Evolutionary conservation across 2,888 invertebrate genomes (phyloP).

Genomic region (Ptycholaimellus sp.): DNA sequence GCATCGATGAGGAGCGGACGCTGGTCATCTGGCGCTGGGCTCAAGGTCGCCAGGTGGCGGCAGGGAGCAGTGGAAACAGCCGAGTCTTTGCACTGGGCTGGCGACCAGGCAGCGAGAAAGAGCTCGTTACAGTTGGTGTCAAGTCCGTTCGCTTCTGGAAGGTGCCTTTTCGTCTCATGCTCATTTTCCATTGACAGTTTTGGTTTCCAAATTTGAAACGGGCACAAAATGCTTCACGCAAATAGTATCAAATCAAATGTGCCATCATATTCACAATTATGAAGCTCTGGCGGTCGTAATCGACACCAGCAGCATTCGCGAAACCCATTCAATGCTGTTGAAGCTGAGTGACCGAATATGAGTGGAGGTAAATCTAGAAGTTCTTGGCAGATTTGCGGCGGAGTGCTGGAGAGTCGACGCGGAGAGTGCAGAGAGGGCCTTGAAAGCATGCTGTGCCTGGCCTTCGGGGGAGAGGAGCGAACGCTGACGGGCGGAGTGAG

Average conservation of each 20-base stretch:
- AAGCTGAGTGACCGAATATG: no score
- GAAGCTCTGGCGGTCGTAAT: background rate
- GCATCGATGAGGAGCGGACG: slow-evolving; percentile 29
- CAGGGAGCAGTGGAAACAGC: background rate
- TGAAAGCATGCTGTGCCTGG: no score
- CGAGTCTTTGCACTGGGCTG: background rate
- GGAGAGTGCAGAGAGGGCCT: no score
- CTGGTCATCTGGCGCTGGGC: slow-evolving; percentile 32
- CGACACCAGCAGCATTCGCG: no score
- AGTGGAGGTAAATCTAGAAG: no score
- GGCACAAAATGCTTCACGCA: background rate
- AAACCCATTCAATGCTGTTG: no score
- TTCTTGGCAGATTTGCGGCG: no score
- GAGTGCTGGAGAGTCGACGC: no score
- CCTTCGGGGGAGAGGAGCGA: background rate
- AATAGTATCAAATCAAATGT: background rate
- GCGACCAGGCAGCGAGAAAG: slow-evolving; percentile 5
- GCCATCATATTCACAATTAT: background rate
- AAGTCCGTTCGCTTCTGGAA: slow-evolving; percentile 32
- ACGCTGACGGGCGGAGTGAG: slow-evolving; percentile 27
- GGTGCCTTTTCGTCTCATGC: background rate
- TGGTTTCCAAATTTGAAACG: background rate
- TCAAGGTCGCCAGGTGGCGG: slow-evolving; percentile 14
- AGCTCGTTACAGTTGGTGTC: slow-evolving; percentile 28
- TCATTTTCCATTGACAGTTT: background rate